A percentile compares a stretch with the other conserved stretches of the same genome.
Evolutionary conservation across 2,888 invertebrate genomes (phyloP).

Genomic region (Papilio gigon): DNA sequence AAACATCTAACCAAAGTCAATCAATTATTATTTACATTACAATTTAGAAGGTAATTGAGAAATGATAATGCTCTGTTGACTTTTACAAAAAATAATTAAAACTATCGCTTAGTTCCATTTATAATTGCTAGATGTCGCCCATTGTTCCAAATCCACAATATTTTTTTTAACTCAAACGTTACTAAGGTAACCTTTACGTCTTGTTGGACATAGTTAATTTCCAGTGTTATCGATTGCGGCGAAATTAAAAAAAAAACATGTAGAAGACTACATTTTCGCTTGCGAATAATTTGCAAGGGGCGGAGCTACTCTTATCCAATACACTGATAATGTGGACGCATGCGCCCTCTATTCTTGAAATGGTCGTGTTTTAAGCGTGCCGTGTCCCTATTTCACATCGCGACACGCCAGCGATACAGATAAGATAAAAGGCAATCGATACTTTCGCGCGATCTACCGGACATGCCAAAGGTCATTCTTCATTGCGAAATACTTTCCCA

Average conservation of each 20-base stretch:
- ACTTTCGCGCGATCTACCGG: conserved; percentile 77
- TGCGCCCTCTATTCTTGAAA: conserved; percentile 56
- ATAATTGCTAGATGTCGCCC: too few species aligned
- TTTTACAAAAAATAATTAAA: too few species aligned
- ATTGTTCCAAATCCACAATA: too few species aligned
- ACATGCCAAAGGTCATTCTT: conserved; percentile 74
- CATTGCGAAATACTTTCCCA: conserved; percentile 18
- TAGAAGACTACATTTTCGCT: conserved; percentile 38
- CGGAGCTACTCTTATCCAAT: conserved; percentile 75
- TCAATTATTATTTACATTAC: too few species aligned
- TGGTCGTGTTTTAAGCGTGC: conserved; percentile 57
- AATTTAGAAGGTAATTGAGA: too few species aligned
- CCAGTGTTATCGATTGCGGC: too few species aligned
- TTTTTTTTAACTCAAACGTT: too few species aligned
- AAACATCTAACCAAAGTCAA: too few species aligned
- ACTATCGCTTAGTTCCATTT: too few species aligned
- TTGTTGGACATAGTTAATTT: too few species aligned
- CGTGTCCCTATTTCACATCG: conserved; percentile 63
- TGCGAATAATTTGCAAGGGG: conserved; percentile 62
- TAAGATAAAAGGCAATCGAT: conserved; percentile 60
- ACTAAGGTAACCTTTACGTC: too few species aligned
- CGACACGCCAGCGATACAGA: conserved; percentile 68
- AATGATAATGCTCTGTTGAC: too few species aligned
- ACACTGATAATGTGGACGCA: conserved; percentile 62
- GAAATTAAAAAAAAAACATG: not conserved